These are phyloP conservation scores for Oncorhynchus gorbuscha DNA, from an alignment of 2,113 vertebrate species.

Conservation along the genomic window DNA sequence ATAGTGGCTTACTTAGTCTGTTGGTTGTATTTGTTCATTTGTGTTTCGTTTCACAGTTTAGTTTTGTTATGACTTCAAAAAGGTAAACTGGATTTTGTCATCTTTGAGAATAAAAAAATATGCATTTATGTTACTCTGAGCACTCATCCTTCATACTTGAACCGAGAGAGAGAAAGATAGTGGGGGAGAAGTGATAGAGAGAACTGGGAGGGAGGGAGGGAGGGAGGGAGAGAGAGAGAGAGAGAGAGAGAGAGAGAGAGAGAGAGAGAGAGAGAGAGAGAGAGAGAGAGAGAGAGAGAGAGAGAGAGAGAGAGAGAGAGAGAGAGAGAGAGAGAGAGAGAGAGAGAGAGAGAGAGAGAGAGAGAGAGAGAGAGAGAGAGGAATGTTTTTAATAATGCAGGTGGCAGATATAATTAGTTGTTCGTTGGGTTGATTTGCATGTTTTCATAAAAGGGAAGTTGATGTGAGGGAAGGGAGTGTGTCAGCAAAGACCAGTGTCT, in stretches of 20 bases:
- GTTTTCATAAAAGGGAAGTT: constrained; percentile 79
- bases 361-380: not conserved
- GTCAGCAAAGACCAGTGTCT: not conserved
- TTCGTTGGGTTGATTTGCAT: constrained; percentile 81
- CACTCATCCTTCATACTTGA: too few relatives aligned
- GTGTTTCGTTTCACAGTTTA: too few relatives aligned
- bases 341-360: not conserved
- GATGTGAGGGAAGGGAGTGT: constrained; percentile 37
- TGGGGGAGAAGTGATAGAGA: not conserved
- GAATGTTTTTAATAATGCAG: not conserved
- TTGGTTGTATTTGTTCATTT: too few relatives aligned
- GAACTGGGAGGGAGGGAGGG: not conserved
- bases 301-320: not conserved
- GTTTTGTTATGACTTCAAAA: too few relatives aligned
- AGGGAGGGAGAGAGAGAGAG: not conserved
- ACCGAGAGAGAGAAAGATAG: not conserved
- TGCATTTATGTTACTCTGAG: too few relatives aligned
- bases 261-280: not conserved
- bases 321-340: not conserved
- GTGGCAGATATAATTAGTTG: constrained; percentile 81
- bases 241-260: not conserved
- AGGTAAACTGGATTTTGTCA: too few relatives aligned
- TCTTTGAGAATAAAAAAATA: too few relatives aligned
- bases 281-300: not conserved
- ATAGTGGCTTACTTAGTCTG: too few relatives aligned